Percentiles rank a stretch among this genome's conserved stretches.
These are phyloP conservation scores for Gambusia affinis DNA, from an alignment of 2,113 vertebrate species.

Conservation along the genomic window DNA sequence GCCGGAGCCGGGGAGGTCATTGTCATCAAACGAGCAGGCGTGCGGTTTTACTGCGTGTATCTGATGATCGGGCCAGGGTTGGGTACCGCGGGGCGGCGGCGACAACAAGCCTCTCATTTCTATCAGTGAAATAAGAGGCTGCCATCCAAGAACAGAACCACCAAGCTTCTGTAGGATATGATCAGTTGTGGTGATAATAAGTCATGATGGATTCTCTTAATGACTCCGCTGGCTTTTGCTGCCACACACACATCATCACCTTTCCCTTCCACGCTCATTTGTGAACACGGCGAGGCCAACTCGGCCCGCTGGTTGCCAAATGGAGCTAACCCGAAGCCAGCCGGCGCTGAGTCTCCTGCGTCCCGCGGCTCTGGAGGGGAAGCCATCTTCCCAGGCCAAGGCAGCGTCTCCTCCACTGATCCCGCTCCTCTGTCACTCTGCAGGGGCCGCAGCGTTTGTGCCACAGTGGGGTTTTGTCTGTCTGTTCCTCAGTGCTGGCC, in stretches of 20 bases:
- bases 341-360: conserved; percentile 58
- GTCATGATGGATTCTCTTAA: conserved; percentile 63
- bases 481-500: not conserved
- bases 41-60: conserved; percentile 47
- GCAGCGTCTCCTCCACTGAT: conserved; percentile 58
- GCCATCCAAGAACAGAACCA: conserved; percentile 46
- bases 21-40: conserved; percentile 51
- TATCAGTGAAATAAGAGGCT: conserved; percentile 56
- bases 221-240: conserved; percentile 40
- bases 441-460: conserved; percentile 31
- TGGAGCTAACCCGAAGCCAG: conserved; percentile 61
- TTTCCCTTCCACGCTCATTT: conserved; percentile 53
- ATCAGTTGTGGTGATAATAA: conserved; percentile 61
- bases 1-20: conserved; percentile 45
- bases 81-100: conserved; percentile 7
- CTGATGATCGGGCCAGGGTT: conserved; percentile 35
- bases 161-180: conserved; percentile 16
- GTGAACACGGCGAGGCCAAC: conserved; percentile 52
- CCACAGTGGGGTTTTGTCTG: conserved; percentile 20
- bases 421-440: conserved; percentile 58
- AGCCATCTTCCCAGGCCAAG: conserved; percentile 66
- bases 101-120: conserved; percentile 58
- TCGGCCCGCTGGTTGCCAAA: conserved; percentile 59
- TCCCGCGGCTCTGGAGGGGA: conserved; percentile 63
- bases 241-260: conserved; percentile 47